These are phyloP conservation scores for Rissa tridactyla DNA, from an alignment of 2,113 vertebrate genomes.

Conservation along the genomic window DNA sequence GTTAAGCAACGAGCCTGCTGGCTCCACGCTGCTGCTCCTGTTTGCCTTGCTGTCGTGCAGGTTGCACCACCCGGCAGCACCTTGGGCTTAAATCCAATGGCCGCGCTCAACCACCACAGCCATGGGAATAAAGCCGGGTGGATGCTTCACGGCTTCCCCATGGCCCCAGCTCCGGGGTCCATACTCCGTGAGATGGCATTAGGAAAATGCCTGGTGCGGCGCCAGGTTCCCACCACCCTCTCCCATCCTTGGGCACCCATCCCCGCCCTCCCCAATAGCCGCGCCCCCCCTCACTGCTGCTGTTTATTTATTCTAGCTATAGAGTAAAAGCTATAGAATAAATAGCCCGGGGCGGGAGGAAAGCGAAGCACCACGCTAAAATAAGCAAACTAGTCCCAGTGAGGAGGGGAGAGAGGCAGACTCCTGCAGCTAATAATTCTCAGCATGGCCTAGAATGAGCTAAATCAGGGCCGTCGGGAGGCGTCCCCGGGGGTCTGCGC, in stretches of 20 bases:
- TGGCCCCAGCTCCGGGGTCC: background rate
- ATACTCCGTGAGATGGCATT: background rate
- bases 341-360: background rate
- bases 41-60: background rate
- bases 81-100: background rate
- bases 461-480: background rate
- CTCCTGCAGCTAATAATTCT: slow-evolving; percentile 48
- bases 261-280: background rate
- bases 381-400: background rate
- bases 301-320: slow-evolving; percentile 17
- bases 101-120: background rate
- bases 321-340: slow-evolving; percentile 1
- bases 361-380: slow-evolving; percentile 10
- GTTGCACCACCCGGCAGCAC: background rate
- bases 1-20: background rate
- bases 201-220: background rate
- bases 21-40: background rate
- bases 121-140: background rate
- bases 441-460: slow-evolving; percentile 49
- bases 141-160: background rate
- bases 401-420: background rate
- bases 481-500: background rate
- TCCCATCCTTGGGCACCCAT: background rate
- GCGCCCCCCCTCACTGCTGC: background rate
- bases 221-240: background rate